Percentiles rank a stretch among this genome's conserved stretches.
Conservation (phyloP, 2,888 invertebrate genomes). For the Limnephilus marmoratus region DNA sequence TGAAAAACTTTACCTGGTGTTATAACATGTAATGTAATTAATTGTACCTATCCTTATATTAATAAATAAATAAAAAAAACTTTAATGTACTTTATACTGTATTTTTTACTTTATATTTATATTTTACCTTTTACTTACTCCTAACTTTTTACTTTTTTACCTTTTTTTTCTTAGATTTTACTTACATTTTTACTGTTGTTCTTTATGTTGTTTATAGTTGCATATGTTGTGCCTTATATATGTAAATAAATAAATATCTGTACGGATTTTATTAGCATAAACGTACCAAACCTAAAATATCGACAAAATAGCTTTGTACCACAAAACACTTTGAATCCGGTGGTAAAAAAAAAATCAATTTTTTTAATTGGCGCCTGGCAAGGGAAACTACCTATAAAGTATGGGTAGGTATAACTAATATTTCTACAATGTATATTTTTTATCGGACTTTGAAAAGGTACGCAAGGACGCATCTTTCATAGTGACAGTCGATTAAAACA, state of each 20-base stretch:
- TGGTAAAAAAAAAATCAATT: background rate
- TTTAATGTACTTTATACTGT: too few species aligned
- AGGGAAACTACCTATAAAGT: background rate
- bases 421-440: constrained; percentile 24
- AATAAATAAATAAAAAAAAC: too few species aligned
- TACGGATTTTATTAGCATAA: background rate
- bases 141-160: too few species aligned
- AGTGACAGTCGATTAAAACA: constrained; percentile 56
- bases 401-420: background rate
- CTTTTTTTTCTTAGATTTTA: too few species aligned
- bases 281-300: background rate
- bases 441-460: constrained; percentile 42
- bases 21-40: too few species aligned
- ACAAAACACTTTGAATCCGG: background rate
- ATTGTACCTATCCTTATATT: too few species aligned
- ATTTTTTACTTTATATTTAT: too few species aligned
- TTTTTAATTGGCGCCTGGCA: constrained; percentile 28
- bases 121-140: too few species aligned
- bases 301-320: background rate
- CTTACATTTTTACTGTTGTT: too few species aligned
- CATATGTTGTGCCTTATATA: too few species aligned
- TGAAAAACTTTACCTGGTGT: too few species aligned
- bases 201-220: too few species aligned
- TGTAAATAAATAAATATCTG: background rate
- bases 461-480: constrained; percentile 49